Conservation (phyloP, 2,888 invertebrate genomes). For the Rotaria magnacalcarata region DNA sequence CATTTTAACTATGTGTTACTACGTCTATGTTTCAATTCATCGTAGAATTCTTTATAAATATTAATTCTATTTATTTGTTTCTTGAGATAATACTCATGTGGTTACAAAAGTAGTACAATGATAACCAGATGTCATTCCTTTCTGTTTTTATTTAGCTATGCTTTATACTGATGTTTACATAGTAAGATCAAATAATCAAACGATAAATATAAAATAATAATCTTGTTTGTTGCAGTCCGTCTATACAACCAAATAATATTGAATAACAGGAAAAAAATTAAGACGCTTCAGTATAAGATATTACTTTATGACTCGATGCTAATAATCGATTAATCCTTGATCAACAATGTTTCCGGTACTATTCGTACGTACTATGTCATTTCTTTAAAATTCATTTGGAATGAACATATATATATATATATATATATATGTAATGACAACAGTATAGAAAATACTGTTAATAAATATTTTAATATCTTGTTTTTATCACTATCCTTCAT, state of each 20-base stretch:
- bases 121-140: no score
- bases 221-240: no score
- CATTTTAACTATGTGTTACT: not conserved
- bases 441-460: no score
- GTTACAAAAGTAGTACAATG: not conserved
- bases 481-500: no score
- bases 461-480: no score
- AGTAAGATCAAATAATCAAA: no score
- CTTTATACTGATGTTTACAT: no score
- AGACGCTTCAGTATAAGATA: not conserved
- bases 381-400: not conserved
- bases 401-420: no score
- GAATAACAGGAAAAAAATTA: not conserved
- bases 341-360: not conserved
- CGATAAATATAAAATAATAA: no score
- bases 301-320: not conserved
- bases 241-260: no score
- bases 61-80: not conserved
- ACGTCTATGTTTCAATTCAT: not conserved
- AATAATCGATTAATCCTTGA: not conserved
- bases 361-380: not conserved
- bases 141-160: no score
- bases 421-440: no score
- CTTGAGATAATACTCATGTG: not conserved
- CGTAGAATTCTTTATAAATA: not conserved